Conservation (phyloP, 2,797 vertebrate genomes). For the Mus spretus region DNA sequence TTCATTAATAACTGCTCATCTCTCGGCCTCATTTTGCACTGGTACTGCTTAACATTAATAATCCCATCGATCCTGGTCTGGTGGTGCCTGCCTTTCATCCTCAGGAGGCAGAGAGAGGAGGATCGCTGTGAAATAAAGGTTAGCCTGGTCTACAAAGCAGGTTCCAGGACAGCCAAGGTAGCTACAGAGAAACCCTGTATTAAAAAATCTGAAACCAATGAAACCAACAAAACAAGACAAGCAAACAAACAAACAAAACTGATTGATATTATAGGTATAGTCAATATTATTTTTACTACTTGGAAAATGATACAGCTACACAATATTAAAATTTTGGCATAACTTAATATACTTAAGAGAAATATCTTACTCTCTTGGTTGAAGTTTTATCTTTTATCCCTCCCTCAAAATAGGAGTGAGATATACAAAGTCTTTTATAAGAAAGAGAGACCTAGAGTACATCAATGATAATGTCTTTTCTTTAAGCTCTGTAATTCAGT, state of each 20-base stretch:
- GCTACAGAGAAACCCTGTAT: not conserved
- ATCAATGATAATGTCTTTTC: not conserved
- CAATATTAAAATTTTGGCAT: not conserved
- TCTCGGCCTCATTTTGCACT: not conserved
- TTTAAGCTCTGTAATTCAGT: conserved; percentile 17
- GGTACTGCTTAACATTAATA: not conserved
- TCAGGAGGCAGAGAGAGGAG: too few relatives aligned
- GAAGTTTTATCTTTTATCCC: not conserved
- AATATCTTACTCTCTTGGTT: not conserved
- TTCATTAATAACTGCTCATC: not conserved
- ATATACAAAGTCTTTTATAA: not conserved
- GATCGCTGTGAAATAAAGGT: too few relatives aligned
- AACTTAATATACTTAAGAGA: not conserved
- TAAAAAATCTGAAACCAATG: not conserved
- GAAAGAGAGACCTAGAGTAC: not conserved
- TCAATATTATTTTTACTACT: not conserved
- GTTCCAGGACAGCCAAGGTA: too few relatives aligned
- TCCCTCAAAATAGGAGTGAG: not conserved
- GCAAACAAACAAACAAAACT: not conserved
- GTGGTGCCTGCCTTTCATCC: too few relatives aligned
- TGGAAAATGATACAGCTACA: not conserved
- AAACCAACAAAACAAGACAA: not conserved
- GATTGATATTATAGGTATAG: not conserved
- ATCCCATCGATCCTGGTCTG: not conserved
- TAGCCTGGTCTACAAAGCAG: too few relatives aligned